phyloP scores from a whole-genome alignment of 2,797 vertebrate species.

The Manis crassicaudata region DNA sequence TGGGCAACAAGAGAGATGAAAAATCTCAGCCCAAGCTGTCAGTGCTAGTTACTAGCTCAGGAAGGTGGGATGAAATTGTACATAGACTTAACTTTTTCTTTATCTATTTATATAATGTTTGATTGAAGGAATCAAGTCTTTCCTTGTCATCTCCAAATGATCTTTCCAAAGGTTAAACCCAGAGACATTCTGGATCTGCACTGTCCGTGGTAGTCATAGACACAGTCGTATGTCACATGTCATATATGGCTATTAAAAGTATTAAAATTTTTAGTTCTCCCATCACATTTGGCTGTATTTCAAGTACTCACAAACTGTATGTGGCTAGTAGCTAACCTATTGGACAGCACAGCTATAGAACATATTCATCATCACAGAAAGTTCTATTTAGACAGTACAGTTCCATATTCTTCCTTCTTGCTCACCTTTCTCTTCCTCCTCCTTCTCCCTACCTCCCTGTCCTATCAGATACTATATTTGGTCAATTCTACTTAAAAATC shows the following conservation, averaged over 20 bases:
- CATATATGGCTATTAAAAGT: background rate
- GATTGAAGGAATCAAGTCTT: background rate
- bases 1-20: background rate
- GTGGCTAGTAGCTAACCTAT: background rate
- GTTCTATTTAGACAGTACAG: background rate
- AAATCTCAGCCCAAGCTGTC: slow-evolving; percentile 1
- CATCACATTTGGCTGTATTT: background rate
- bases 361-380: background rate
- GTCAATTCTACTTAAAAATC: background rate
- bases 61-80: background rate
- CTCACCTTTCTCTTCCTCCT: background rate
- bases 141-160: background rate
- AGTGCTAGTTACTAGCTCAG: background rate
- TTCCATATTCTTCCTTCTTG: background rate
- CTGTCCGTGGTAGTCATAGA: background rate
- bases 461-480: background rate
- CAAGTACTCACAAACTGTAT: background rate
- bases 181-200: background rate
- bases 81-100: background rate
- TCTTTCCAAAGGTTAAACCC: background rate
- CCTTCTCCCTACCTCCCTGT: background rate
- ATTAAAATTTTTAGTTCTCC: background rate
- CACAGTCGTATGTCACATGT: background rate
- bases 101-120: background rate
- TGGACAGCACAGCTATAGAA: background rate